Evolutionary conservation across 2,888 invertebrate species (phyloP).

Genomic region (Ochropacha duplaris): DNA sequence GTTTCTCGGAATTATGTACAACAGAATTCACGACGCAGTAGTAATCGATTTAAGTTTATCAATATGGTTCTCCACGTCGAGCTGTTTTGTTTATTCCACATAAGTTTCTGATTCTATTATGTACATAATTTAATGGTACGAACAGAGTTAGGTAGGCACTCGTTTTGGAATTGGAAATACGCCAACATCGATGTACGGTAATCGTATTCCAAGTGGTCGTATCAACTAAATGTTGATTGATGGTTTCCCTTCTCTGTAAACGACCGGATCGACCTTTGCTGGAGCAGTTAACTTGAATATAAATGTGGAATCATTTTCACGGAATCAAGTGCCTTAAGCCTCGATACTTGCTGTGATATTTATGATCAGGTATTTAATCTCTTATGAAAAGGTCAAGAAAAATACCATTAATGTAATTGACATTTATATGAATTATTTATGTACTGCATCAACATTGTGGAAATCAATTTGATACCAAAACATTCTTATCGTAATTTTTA

Average conservation of each 20-base stretch:
- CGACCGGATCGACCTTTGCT: conserved; percentile 56
- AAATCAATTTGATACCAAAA: not conserved
- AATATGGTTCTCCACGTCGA: not conserved
- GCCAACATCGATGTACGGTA: conserved; percentile 69
- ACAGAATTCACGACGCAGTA: not conserved
- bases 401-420: not conserved
- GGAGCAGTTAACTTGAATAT: conserved; percentile 45
- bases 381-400: conserved; percentile 15
- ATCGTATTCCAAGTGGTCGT: conserved; percentile 71
- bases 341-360: conserved; percentile 20
- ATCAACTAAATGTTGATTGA: conserved; percentile 74
- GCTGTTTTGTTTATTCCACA: not conserved
- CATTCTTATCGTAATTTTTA: not conserved
- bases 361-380: conserved; percentile 14
- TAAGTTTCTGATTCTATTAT: not conserved
- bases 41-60: not conserved
- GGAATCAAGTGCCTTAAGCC: conserved; percentile 23
- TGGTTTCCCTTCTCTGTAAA: conserved; percentile 64
- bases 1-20: not conserved
- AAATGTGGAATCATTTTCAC: conserved; percentile 38
- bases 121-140: conserved; percentile 2
- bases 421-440: not conserved
- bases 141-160: not conserved
- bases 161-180: conserved; percentile 58
- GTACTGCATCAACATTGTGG: not conserved